Percentiles rank a stretch among this genome's conserved stretches.
Conservation (phyloP, 2,888 invertebrate species). For the Girardia tigrina region DNA sequence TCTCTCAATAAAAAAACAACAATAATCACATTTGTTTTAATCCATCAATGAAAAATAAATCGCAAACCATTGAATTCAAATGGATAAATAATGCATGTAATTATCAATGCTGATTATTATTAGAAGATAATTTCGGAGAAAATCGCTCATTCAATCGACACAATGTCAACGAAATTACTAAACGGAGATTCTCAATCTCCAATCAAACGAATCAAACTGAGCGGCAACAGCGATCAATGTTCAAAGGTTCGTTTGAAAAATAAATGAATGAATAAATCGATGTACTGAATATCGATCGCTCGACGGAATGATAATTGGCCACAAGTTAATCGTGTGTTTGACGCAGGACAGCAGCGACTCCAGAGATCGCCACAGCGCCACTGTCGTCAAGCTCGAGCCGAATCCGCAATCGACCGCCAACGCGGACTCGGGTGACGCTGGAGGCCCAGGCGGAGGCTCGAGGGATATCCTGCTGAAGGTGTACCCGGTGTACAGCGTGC, state of each 20-base stretch:
- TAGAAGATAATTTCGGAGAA: background rate
- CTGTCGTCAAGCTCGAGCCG: no score
- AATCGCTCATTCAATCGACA: background rate
- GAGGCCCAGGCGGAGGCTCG: background rate
- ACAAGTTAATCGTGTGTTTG: no score
- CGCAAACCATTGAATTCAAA: conserved; percentile 6
- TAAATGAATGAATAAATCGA: no score
- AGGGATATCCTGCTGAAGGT: background rate
- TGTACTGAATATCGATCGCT: no score
- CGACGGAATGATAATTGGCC: no score
- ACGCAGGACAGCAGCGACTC: no score
- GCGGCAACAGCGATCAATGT: background rate
- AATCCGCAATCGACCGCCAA: background rate
- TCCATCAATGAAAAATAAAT: conserved; percentile 20
- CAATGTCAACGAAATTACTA: background rate
- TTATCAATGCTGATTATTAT: background rate
- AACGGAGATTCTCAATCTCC: conserved; percentile 4
- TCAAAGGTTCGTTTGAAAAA: no score
- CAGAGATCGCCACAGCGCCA: no score
- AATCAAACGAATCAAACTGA: background rate
- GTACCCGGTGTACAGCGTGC: background rate
- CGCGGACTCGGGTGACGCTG: background rate
- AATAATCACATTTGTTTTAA: no score
- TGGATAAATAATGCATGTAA: conserved; percentile 16
- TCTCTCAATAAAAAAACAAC: no score